Evolutionary conservation across 1,140 invertebrate genomes (phyloP).

Genomic region (Drosophila burlai): DNA sequence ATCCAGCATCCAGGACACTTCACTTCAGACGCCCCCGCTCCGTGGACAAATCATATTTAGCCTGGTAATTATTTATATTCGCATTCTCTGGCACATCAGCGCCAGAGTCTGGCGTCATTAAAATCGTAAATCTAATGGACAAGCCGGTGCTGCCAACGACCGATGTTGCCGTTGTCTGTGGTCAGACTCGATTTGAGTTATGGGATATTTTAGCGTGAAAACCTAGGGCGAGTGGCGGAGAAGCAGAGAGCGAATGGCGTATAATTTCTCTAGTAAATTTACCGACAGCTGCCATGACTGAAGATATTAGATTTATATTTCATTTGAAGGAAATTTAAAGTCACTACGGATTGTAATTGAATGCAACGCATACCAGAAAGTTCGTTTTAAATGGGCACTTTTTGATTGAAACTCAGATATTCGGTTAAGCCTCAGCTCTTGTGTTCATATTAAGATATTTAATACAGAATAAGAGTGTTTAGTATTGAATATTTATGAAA

Average conservation of each 20-base stretch:
- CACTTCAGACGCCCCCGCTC: slow-evolving; percentile 14
- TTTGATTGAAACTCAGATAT: too few species aligned
- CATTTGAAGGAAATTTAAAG: background rate
- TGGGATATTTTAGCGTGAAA: slow-evolving; percentile 31
- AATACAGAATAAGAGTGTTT: background rate
- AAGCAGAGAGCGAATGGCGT: background rate
- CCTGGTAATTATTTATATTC: slow-evolving; percentile 77
- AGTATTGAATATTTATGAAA: background rate
- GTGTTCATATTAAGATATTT: too few species aligned
- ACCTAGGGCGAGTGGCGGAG: slow-evolving; percentile 3
- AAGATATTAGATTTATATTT: slow-evolving; percentile 15
- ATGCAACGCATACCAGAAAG: background rate
- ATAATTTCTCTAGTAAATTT: slow-evolving; percentile 23
- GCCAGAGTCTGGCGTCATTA: slow-evolving; percentile 55
- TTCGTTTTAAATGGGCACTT: background rate
- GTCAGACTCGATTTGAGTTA: slow-evolving; percentile 50
- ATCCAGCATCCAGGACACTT: slow-evolving; percentile 33
- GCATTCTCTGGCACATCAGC: slow-evolving; percentile 41
- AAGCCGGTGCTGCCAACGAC: slow-evolving; percentile 50
- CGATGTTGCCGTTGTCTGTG: slow-evolving; percentile 35
- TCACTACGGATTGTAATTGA: background rate
- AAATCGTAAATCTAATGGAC: slow-evolving; percentile 78
- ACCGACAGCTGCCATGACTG: slow-evolving; percentile 6
- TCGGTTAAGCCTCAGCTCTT: background rate
- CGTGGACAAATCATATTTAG: slow-evolving; percentile 72